Evolutionary conservation across 2,888 invertebrate species (phyloP).

Genomic region (Bugulina stolonifera): DNA sequence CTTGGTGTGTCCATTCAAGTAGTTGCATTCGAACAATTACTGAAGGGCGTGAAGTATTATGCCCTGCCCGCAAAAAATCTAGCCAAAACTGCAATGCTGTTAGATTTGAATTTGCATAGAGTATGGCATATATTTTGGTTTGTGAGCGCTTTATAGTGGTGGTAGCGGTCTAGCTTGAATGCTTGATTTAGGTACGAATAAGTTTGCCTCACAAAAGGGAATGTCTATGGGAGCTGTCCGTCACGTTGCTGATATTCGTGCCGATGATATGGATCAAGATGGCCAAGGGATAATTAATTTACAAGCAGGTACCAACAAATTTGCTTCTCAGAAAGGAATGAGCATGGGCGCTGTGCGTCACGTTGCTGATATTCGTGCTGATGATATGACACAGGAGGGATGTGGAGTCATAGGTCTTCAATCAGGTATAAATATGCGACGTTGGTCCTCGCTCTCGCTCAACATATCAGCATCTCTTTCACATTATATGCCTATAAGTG

Average conservation of each 20-base stretch:
- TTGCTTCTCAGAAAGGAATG: constrained; percentile 31
- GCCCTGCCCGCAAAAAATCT: no score
- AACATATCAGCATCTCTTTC: no score
- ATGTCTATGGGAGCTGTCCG: constrained; percentile 48
- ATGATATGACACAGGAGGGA: constrained; percentile 16
- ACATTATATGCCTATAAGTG: no score
- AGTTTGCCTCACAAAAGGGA: constrained; percentile 46
- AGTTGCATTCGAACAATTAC: no score
- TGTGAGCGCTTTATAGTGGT: not conserved
- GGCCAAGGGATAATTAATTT: constrained; percentile 43
- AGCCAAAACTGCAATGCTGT: not conserved
- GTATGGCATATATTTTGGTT: not conserved
- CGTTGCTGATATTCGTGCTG: constrained; percentile 36
- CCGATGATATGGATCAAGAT: constrained; percentile 41
- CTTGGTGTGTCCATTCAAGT: no score
- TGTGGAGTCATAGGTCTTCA: constrained; percentile 24
- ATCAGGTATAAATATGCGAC: constrained; percentile 23
- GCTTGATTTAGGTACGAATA: constrained; percentile 40
- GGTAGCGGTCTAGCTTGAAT: not conserved
- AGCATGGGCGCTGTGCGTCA: constrained; percentile 40
- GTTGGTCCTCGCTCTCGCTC: no score
- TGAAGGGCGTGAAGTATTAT: no score
- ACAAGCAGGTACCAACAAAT: constrained; percentile 39
- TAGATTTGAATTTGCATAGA: not conserved
- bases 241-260: constrained; percentile 46